A percentile compares a stretch with the other conserved stretches of the same genome.
Evolutionary conservation across 2,113 vertebrate species (phyloP).

Genomic region (Argyrosomus japonicus): DNA sequence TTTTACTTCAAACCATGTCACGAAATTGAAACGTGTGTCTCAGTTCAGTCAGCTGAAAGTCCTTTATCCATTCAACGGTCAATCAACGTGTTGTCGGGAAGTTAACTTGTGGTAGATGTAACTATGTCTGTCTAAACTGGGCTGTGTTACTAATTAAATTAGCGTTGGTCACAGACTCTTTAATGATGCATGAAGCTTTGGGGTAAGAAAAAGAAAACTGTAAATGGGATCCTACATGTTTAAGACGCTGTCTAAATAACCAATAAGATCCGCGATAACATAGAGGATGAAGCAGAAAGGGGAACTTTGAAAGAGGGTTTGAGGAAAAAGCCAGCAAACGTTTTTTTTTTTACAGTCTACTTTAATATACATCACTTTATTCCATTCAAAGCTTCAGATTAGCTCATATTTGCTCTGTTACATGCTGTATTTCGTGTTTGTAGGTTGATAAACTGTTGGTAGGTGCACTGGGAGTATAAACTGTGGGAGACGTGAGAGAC

Average conservation of each 20-base stretch:
- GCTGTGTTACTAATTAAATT: slow-evolving; percentile 32
- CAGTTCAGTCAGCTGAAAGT: background rate
- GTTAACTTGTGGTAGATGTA: background rate
- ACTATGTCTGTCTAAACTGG: slow-evolving; percentile 7
- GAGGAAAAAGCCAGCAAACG: background rate
- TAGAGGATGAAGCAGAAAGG: slow-evolving; percentile 7
- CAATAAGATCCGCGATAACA: background rate
- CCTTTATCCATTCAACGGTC: background rate
- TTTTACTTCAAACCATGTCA: background rate
- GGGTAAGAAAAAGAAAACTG: slow-evolving; percentile 29
- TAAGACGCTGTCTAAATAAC: background rate
- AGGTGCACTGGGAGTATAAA: slow-evolving; percentile 32
- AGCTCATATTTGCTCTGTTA: background rate
- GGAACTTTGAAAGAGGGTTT: background rate
- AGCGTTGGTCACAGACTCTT: slow-evolving; percentile 30
- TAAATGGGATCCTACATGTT: slow-evolving; percentile 18
- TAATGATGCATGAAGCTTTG: slow-evolving; percentile 38
- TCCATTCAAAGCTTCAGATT: background rate
- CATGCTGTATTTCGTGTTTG: background rate
- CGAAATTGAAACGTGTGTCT: background rate
- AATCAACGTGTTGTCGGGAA: background rate
- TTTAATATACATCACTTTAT: background rate
- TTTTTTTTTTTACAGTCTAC: background rate
- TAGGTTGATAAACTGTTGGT: slow-evolving; percentile 28
- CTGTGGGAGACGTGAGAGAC: background rate